A percentile compares a stretch with the other conserved stretches of the same genome.
Conservation (phyloP, 2,113 vertebrate genomes). For the Chlorodrepanis virens region DNA sequence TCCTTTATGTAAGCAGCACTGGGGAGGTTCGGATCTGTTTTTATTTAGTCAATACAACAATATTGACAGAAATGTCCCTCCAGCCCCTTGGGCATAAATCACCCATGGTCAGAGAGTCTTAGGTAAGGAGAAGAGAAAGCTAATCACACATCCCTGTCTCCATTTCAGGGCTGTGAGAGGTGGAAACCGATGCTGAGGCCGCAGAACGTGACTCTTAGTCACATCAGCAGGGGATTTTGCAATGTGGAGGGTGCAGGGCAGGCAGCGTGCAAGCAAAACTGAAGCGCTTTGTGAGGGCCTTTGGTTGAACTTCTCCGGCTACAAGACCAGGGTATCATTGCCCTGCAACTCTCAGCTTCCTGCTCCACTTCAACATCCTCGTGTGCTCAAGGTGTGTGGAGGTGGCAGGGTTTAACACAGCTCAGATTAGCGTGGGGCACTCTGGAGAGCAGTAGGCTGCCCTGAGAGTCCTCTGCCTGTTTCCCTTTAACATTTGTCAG, state of each 20-base stretch:
- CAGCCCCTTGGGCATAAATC: neutral
- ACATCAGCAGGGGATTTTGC: conserved; percentile 23
- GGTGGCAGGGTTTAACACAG: neutral
- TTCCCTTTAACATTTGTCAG: neutral
- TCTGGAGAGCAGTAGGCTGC: neutral
- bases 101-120: neutral
- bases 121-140: conserved; percentile 41
- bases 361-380: neutral
- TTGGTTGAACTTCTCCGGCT: neutral
- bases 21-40: neutral
- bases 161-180: neutral
- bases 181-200: neutral
- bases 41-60: neutral
- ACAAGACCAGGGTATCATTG: neutral
- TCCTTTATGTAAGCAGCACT: conserved; percentile 37
- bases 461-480: neutral
- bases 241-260: neutral
- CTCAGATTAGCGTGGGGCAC: neutral
- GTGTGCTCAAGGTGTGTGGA: neutral
- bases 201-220: conserved; percentile 37
- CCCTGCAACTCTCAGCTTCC: neutral
- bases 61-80: neutral
- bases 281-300: neutral
- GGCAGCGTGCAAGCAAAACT: neutral
- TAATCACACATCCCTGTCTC: neutral